phyloP scores from a whole-genome alignment of 92 coral and sea anemone species.

The Palythoa heliodiscus region DNA sequence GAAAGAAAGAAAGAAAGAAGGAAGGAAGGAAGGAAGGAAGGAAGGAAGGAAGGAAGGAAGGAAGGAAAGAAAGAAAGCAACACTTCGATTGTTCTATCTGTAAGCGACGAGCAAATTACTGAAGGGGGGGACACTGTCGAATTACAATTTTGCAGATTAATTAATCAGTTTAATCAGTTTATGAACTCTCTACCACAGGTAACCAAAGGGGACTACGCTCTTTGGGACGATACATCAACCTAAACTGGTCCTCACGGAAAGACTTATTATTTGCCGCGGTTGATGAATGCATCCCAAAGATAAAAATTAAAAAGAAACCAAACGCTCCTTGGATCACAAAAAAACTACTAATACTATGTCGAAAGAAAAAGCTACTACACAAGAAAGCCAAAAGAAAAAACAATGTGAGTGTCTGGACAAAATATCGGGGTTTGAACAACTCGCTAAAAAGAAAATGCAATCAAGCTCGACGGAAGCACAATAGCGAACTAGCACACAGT shows the following conservation, averaged over 20 bases:
- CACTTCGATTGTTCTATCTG: too few species aligned
- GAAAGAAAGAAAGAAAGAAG: too few species aligned
- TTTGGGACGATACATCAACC: constrained; percentile 43
- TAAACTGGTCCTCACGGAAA: constrained; percentile 50
- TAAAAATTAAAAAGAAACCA: constrained; percentile 30
- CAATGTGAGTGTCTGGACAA: constrained; percentile 26
- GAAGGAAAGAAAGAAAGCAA: too few species aligned
- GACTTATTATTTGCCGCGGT: constrained; percentile 55
- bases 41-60: too few species aligned
- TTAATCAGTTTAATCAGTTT: too few species aligned
- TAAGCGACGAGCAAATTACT: too few species aligned
- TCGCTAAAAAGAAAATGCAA: constrained; percentile 39
- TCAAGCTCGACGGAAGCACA: constrained; percentile 31
- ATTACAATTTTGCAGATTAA: too few species aligned
- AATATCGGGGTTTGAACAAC: constrained; percentile 39
- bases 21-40: too few species aligned
- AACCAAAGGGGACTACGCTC: constrained; percentile 46
- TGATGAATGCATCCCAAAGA: constrained; percentile 57
- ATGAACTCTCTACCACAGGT: constrained; percentile 28
- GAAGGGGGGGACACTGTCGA: too few species aligned
- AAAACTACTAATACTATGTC: constrained; percentile 47
- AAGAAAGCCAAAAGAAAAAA: constrained; percentile 44
- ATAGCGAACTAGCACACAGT: constrained; percentile 29
- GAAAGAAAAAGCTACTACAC: constrained; percentile 50
- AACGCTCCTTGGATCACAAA: constrained; percentile 62